Percentiles rank a stretch among this genome's conserved stretches.
Conservation (phyloP, 1,140 invertebrate genomes). For the Augochlora pura region DNA sequence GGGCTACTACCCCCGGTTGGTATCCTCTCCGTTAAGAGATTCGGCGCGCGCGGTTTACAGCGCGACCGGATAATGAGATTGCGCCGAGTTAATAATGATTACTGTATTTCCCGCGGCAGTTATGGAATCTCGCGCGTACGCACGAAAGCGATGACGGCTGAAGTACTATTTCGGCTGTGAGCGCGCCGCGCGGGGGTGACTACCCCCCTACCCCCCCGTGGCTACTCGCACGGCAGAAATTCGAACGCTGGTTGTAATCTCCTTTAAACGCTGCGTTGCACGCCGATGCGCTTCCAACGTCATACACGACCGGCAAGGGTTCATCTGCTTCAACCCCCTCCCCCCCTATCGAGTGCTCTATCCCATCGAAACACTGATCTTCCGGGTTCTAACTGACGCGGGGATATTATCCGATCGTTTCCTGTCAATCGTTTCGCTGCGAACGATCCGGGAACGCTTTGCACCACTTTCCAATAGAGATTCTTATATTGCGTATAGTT, state of each 20-base stretch:
- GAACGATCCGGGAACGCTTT: too few species aligned
- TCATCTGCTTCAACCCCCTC: too few species aligned
- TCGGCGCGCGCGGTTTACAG: conserved; percentile 30
- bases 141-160: conserved; percentile 3
- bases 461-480: too few species aligned
- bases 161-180: conserved; percentile 15
- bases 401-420: too few species aligned
- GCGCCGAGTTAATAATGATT: conserved; percentile 53
- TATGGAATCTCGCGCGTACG: conserved; percentile 2
- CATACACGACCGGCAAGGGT: not conserved
- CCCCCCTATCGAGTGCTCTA: not conserved
- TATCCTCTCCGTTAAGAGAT: conserved; percentile 37
- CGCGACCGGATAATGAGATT: conserved; percentile 46
- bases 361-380: not conserved
- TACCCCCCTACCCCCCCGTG: too few species aligned
- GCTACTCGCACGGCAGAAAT: not conserved
- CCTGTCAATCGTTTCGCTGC: too few species aligned
- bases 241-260: not conserved
- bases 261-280: not conserved
- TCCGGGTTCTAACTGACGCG: too few species aligned
- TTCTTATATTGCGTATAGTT: too few species aligned
- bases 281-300: not conserved
- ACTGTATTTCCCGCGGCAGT: not conserved
- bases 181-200: too few species aligned
- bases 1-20: not conserved